Conservation (phyloP, 2,888 invertebrate species). For the Tetranychus piercei region DNA sequence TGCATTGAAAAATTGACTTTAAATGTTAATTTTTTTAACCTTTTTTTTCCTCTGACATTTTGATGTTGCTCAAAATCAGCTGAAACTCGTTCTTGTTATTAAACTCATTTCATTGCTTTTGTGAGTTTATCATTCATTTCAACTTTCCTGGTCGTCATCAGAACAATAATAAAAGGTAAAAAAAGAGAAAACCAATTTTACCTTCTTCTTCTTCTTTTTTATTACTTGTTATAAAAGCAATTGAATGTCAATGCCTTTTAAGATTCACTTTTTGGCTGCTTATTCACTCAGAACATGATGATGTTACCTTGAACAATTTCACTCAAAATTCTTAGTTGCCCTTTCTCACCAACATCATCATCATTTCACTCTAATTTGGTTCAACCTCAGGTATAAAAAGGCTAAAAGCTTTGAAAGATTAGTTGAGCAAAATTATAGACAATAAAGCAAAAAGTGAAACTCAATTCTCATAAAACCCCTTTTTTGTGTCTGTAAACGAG, state of each 20-base stretch:
- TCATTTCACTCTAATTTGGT: neutral
- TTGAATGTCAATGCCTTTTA: neutral
- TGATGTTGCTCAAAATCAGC: too few species aligned
- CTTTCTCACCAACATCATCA: neutral
- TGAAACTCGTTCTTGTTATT: neutral
- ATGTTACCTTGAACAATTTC: neutral
- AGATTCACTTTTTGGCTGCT: neutral
- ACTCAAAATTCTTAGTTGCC: neutral
- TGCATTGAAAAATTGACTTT: too few species aligned
- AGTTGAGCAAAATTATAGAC: neutral
- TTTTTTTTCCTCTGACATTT: too few species aligned
- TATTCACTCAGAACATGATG: neutral
- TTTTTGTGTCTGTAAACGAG: neutral
- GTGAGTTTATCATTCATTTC: neutral
- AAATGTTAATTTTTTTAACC: too few species aligned
- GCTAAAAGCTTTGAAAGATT: neutral
- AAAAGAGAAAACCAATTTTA: neutral
- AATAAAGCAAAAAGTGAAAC: too few species aligned
- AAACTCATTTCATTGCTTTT: neutral
- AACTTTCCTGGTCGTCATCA: neutral
- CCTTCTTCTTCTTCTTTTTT: neutral
- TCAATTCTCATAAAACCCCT: neutral
- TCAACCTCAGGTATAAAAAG: neutral
- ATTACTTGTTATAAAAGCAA: constrained; percentile 1
- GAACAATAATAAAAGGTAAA: neutral